phyloP scores from a whole-genome alignment of 1,140 invertebrate genomes.

The Drosophila kanapiae region DNA sequence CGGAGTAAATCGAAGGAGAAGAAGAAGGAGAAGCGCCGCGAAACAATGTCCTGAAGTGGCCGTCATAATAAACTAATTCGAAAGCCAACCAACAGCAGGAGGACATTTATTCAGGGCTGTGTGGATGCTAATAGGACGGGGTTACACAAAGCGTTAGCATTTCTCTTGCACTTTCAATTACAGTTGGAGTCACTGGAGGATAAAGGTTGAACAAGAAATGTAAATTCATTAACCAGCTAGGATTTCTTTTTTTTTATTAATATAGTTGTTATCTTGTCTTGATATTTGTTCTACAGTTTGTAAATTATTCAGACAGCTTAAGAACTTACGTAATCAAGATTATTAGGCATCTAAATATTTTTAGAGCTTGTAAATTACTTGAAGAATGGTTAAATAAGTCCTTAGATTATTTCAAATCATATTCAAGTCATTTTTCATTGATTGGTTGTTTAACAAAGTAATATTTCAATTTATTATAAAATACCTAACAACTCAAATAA shows the following conservation, averaged over 20 bases:
- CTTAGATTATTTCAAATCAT: no score
- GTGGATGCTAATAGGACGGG: constrained; percentile 43
- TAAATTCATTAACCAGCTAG: background rate
- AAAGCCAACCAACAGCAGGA: constrained; percentile 24
- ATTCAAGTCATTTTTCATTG: no score
- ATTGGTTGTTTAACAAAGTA: no score
- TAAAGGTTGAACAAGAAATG: background rate
- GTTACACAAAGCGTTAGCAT: background rate
- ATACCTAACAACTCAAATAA: no score
- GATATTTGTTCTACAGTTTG: background rate
- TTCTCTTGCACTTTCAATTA: background rate
- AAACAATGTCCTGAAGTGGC: constrained; percentile 56
- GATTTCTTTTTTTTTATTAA: no score
- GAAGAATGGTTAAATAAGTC: no score
- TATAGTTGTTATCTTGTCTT: background rate
- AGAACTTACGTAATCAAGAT: background rate
- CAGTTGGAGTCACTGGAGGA: background rate
- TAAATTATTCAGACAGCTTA: background rate
- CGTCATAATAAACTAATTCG: constrained; percentile 63
- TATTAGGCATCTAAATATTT: no score
- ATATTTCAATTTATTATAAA: no score
- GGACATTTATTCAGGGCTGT: constrained; percentile 62
- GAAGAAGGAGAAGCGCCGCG: constrained; percentile 62
- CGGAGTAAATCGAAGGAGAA: constrained; percentile 68
- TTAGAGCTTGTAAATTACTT: no score